These are phyloP conservation scores for Chymomyza procnemis DNA, from an alignment of 2,888 invertebrate species.

Conservation along the genomic window DNA sequence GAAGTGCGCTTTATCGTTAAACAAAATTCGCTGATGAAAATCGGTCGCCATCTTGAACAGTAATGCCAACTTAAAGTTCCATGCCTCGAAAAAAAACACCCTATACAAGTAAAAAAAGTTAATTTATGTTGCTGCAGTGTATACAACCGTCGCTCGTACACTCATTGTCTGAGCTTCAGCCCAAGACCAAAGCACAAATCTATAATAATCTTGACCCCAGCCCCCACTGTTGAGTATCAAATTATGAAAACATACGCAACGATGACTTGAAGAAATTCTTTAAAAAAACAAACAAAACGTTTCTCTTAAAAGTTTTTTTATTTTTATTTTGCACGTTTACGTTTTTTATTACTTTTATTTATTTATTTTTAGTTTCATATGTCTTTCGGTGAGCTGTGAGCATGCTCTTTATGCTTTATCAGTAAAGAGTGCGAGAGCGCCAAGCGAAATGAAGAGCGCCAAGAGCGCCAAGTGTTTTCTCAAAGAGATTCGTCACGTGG, in stretches of 20 bases:
- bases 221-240: background rate
- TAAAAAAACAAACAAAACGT: background rate
- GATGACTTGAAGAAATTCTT: background rate
- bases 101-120: no score
- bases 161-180: no score
- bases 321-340: background rate
- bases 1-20: no score
- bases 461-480: conserved; percentile 47
- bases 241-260: background rate
- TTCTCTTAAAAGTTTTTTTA: background rate
- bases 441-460: background rate
- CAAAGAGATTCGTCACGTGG: conserved; percentile 57
- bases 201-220: background rate
- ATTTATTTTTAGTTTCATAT: background rate
- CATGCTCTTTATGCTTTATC: background rate
- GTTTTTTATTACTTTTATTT: no score
- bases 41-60: no score
- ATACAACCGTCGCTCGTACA: no score
- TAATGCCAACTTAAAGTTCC: no score
- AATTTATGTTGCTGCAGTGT: no score
- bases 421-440: conserved; percentile 13
- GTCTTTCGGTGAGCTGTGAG: no score
- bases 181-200: no score
- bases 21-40: no score
- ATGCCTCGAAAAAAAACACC: no score